Conservation (phyloP, 2,888 invertebrate species). For the Xanthorhoe spadicearia region DNA sequence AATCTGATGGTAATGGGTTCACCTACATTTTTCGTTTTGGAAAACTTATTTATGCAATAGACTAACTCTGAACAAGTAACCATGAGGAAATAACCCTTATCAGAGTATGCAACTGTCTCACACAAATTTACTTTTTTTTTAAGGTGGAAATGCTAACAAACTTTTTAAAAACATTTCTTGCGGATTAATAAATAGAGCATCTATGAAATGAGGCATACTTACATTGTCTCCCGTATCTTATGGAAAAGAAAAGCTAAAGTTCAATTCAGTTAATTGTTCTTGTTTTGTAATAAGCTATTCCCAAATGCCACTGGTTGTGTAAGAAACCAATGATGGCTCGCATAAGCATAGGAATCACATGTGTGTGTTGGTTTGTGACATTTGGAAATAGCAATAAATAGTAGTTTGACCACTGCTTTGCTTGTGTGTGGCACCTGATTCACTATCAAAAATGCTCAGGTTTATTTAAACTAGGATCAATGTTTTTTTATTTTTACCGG, state of each 20-base stretch:
- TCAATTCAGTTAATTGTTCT: neutral
- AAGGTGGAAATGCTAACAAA: too few species aligned
- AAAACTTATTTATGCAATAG: neutral
- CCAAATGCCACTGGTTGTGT: neutral
- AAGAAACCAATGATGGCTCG: neutral
- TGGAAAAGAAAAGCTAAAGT: too few species aligned
- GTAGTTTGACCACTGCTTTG: neutral
- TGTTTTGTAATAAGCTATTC: neutral
- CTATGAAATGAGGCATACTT: too few species aligned
- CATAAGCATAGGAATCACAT: neutral
- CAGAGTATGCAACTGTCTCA: too few species aligned
- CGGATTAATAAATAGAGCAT: too few species aligned
- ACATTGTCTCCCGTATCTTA: too few species aligned
- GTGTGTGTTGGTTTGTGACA: neutral
- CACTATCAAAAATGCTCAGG: neutral
- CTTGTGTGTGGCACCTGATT: neutral
- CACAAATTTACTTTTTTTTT: neutral
- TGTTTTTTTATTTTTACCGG: conserved; percentile 48
- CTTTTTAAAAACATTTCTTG: too few species aligned
- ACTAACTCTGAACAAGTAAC: neutral
- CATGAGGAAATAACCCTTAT: neutral
- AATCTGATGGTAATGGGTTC: neutral
- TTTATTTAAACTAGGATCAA: neutral
- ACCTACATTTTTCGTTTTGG: neutral
- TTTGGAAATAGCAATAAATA: neutral